These are phyloP conservation scores for Amiota communis DNA, from an alignment of 2,888 invertebrate species.

Conservation along the genomic window DNA sequence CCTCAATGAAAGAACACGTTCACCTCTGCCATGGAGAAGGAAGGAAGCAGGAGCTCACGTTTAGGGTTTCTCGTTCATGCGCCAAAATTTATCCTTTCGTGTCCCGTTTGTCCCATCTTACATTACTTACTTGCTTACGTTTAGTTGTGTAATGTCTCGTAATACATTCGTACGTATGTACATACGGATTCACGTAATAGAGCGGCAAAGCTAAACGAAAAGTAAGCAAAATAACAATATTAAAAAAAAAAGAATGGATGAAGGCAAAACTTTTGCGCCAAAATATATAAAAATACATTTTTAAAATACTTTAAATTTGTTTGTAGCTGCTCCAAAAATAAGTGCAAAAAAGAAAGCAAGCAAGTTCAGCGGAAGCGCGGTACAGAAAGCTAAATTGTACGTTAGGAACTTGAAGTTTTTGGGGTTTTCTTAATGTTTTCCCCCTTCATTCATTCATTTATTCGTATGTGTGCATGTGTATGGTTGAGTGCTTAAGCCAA, in stretches of 20 bases:
- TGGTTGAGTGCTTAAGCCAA: not conserved
- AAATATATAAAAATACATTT: constrained; percentile 53
- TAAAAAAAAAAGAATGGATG: not conserved
- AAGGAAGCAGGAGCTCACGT: no score
- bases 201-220: constrained; percentile 19
- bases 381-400: no score
- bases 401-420: no score
- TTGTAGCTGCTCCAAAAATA: no score
- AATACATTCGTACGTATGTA: constrained; percentile 14
- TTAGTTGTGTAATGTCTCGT: constrained; percentile 29
- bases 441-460: not conserved
- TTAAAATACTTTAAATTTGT: constrained; percentile 62
- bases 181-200: constrained; percentile 28
- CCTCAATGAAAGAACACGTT: not conserved
- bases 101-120: not conserved
- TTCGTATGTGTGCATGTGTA: not conserved
- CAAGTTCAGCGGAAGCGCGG: no score
- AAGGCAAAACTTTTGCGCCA: constrained; percentile 20
- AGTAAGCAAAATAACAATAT: constrained; percentile 3
- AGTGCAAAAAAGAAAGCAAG: no score
- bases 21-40: no score
- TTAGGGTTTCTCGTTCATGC: no score
- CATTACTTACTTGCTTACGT: constrained; percentile 17
- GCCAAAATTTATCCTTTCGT: not conserved
- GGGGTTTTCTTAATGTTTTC: no score